Evolutionary conservation across 2,888 invertebrate genomes (phyloP).

Genomic region (Apodemia duryi): DNA sequence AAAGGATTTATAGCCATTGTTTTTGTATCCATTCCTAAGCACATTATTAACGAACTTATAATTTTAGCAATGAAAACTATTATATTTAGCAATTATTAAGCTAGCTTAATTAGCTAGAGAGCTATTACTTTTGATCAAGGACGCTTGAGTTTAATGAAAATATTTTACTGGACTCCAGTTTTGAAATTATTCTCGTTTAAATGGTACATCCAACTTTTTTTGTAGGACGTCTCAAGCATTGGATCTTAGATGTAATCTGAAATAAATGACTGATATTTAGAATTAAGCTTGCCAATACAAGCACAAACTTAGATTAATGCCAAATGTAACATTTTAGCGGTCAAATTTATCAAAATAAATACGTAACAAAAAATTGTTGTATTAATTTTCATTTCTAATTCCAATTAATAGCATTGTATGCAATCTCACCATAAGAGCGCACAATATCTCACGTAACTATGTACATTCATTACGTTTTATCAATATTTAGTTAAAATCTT

Average conservation of each 20-base stretch:
- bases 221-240: neutral
- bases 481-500: conserved; percentile 1
- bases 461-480: too few species aligned
- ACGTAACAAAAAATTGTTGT: neutral
- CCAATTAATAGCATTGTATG: conserved; percentile 53
- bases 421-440: conserved; percentile 41
- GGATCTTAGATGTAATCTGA: conserved; percentile 19
- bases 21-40: too few species aligned
- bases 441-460: conserved; percentile 30
- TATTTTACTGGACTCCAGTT: neutral
- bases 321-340: conserved; percentile 41
- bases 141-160: too few species aligned
- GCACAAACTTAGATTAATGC: conserved; percentile 53
- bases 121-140: too few species aligned
- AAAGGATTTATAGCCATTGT: too few species aligned
- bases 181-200: neutral
- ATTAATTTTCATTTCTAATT: conserved; percentile 44
- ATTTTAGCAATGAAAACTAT: too few species aligned
- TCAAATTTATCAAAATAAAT: conserved; percentile 20
- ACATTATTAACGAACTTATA: too few species aligned
- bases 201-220: neutral
- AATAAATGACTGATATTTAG: conserved; percentile 45
- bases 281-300: conserved; percentile 38
- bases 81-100: too few species aligned
- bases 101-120: too few species aligned